Percentiles rank a stretch among this genome's conserved stretches.
phyloP scores from a whole-genome alignment of 2,888 invertebrate species.

The Chirona hameri region DNA sequence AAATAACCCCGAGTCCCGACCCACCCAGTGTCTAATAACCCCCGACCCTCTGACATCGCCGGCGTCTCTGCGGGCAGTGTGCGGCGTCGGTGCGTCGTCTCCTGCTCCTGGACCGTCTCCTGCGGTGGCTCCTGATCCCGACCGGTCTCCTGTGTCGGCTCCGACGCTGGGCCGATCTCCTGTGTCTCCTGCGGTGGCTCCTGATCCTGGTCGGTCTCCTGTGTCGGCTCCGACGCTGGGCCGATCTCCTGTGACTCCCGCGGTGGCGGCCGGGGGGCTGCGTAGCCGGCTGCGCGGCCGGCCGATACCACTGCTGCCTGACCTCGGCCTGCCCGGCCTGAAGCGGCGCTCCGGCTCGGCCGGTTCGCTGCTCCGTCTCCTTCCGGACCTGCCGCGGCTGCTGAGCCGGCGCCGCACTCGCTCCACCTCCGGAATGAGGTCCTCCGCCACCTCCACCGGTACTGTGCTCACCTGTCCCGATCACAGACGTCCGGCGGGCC shows the following conservation, averaged over 20 bases:
- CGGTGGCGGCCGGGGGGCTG: neutral
- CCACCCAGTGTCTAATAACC: too few relatives aligned
- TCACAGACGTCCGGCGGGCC: too few relatives aligned
- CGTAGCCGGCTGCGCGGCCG: neutral
- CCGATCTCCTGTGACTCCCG: neutral
- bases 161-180: neutral
- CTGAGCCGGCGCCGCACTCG: neutral
- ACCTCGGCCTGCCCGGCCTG: neutral
- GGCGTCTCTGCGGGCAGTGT: neutral
- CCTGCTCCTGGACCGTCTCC: neutral
- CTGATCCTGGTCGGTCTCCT: neutral
- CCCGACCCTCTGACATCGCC: too few relatives aligned
- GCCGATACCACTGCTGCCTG: neutral
- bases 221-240: neutral
- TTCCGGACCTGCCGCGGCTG: constrained; percentile 8
- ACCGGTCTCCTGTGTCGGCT: neutral
- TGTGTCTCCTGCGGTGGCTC: neutral
- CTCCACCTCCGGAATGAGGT: neutral
- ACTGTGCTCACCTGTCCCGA: neutral
- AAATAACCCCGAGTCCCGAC: too few relatives aligned
- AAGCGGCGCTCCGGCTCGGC: neutral
- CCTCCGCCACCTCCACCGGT: neutral
- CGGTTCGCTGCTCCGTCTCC: neutral
- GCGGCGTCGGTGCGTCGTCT: neutral
- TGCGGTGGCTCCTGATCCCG: too few relatives aligned